Percentiles rank a stretch among this genome's conserved stretches.
Evolutionary conservation across 2,113 vertebrate genomes (phyloP).

Genomic region (Perccottus glenii): DNA sequence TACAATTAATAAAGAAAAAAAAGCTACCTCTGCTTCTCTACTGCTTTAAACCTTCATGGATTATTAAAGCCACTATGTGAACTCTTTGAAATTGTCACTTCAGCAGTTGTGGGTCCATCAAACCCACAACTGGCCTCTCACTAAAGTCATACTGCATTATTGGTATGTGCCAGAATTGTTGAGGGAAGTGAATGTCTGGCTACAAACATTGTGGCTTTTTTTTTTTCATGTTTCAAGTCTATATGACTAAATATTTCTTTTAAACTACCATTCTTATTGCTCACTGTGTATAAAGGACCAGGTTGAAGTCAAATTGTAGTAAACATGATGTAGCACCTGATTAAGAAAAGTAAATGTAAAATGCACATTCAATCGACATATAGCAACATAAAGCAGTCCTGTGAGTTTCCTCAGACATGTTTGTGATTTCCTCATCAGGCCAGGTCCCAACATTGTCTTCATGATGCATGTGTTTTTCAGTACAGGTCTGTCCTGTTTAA

Average conservation of each 20-base stretch:
- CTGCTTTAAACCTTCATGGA: no score
- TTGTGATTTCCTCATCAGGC: conserved; percentile 8
- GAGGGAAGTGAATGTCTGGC: no score
- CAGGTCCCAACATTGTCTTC: conserved; percentile 13
- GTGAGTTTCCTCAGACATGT: background rate
- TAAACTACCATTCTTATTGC: conserved; percentile 26
- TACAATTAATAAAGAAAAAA: background rate
- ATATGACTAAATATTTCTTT: no score
- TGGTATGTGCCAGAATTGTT: no score
- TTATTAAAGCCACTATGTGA: background rate
- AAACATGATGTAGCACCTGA: conserved; percentile 32
- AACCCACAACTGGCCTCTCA: no score
- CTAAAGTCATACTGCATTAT: no score
- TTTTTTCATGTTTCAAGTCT: no score
- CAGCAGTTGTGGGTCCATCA: no score
- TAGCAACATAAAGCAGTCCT: conserved; percentile 1
- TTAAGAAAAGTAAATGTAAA: conserved; percentile 12
- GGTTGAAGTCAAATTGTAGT: conserved; percentile 10
- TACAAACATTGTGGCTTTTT: no score
- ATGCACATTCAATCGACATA: conserved; percentile 6
- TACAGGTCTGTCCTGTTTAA: conserved; percentile 20
- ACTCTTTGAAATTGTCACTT: background rate
- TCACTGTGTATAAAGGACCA: conserved; percentile 20
- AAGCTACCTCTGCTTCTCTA: no score
- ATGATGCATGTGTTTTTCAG: conserved; percentile 5